Percentiles rank a stretch among this genome's conserved stretches.
These are phyloP conservation scores for Heteromormyrus szaboi DNA, from an alignment of 2,797 vertebrate species.

Conservation along the genomic window DNA sequence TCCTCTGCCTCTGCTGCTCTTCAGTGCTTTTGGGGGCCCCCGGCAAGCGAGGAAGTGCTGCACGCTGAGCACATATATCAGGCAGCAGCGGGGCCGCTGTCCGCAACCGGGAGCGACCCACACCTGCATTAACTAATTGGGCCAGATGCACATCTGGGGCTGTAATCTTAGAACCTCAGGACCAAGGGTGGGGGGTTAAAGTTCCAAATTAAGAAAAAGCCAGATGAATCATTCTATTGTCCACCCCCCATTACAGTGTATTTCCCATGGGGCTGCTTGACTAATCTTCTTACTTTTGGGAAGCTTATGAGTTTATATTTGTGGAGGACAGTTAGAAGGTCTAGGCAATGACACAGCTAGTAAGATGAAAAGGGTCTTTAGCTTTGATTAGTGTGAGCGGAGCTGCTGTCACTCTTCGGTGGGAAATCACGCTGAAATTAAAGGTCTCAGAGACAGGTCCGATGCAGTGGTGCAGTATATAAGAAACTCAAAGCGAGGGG, in stretches of 20 bases:
- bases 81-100: not conserved
- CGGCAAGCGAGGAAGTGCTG: not conserved
- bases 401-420: not conserved
- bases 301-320: not conserved
- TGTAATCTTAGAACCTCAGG: not conserved
- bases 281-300: not conserved
- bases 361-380: not conserved
- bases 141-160: not conserved
- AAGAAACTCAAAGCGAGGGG: not conserved
- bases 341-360: not conserved
- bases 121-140: conserved; percentile 23
- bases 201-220: not conserved
- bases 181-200: not conserved
- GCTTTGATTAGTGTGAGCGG: not conserved
- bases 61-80: not conserved
- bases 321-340: not conserved
- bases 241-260: not conserved
- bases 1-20: not conserved
- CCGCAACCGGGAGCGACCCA: not conserved
- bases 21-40: not conserved
- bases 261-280: not conserved
- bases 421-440: not conserved
- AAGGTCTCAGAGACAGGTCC: not conserved
- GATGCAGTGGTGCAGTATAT: not conserved
- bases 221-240: not conserved